Conservation (phyloP, 2,113 vertebrate species). For the Dipodomys ordii region DNA sequence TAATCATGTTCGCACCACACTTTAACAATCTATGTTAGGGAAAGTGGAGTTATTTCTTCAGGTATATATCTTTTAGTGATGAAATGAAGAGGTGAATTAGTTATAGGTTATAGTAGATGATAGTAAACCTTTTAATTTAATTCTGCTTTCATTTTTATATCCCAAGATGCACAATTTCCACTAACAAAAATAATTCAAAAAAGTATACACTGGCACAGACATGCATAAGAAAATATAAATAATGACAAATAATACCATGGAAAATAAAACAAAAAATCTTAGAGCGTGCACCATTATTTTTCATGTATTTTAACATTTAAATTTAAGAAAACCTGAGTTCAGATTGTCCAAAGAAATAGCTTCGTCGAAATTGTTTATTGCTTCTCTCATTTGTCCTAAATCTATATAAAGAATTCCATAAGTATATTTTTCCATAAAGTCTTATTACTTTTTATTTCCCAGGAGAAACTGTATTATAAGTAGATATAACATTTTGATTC, state of each 20-base stretch:
- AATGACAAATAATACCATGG: background rate
- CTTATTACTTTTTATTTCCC: constrained; percentile 27
- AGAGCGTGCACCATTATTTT: background rate
- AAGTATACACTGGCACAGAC: background rate
- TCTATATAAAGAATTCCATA: constrained; percentile 2
- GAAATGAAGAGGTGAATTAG: background rate
- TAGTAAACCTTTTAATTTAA: background rate
- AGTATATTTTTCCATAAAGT: constrained; percentile 16
- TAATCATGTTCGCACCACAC: background rate
- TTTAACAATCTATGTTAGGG: background rate
- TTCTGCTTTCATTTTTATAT: background rate
- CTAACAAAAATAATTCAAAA: background rate
- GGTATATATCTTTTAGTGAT: background rate
- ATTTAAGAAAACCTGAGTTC: constrained; percentile 56
- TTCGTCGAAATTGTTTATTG: constrained; percentile 59
- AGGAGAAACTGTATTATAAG: background rate
- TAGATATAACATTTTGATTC: background rate
- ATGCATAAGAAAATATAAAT: constrained; percentile 5
- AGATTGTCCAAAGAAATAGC: constrained; percentile 40
- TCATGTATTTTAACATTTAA: background rate
- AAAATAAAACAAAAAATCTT: background rate
- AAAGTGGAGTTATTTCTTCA: background rate
- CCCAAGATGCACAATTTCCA: background rate
- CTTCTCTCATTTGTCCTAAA: constrained; percentile 61
- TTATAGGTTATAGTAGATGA: background rate